Evolutionary conservation across 2,888 invertebrate genomes (phyloP), one percentile per base, ranked within the genome.

Genomic region (Pasiphila rectangulata): DNA sequence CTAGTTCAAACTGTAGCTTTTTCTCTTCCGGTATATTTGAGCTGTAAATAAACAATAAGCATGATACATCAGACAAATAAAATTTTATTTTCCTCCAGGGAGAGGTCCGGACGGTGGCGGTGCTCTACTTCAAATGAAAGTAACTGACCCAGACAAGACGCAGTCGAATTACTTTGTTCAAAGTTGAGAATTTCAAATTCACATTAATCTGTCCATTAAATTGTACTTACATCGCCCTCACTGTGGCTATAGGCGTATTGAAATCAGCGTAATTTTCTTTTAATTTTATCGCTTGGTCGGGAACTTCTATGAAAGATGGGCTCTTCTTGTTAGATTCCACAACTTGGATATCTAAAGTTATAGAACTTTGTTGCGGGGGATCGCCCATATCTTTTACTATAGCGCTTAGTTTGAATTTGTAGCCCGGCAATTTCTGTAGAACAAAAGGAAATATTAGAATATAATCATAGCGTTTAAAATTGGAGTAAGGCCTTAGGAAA

Each of bases 321-420:
- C 94, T 94, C 79, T 95, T 96, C 86, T 94, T 95, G 76, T 94
- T 94, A n/a, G 95, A 95, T 68, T 94, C 95, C 3, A 96, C 95
- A 17, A 98, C 95, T 56, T 92, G 92, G 57, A 98, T 95, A 60
- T 94, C 93, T 53, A 98, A 91, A 70, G 93, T 93, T 53, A 95
- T 96, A 40, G 91, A 90, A 56, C 93, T 93, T 65, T 91, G 91
- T 64, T 92, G 92, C 4, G 91, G 89, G 6, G 86, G 89, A 12
- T 79, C 79, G 0, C 96, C 96, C 75, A 92, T 92, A 79, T 97
- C 96, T 59, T 91, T 90, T n/a, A 96, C 96, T 55, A 91, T 91
- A 5, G 95, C 95, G 57, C 90, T 91, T 71, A 95, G 90, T 56
- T 89, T 90, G 72, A 94, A 95, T 69, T 90, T 91, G 67, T 91